phyloP scores from a whole-genome alignment of 1,140 invertebrate species.

The Neuroterus valhalla region DNA sequence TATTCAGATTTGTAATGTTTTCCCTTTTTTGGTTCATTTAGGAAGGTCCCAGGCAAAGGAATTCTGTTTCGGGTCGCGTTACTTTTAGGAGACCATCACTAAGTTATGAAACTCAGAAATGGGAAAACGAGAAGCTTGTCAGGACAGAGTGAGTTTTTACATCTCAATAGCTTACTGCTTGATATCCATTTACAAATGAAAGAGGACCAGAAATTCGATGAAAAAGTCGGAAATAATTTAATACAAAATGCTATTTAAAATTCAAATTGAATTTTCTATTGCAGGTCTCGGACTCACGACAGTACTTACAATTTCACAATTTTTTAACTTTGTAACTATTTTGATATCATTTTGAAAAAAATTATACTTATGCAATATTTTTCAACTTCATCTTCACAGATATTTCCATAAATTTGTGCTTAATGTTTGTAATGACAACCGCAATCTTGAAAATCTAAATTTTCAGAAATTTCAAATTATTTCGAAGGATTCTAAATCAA shows the following conservation, averaged over 20 bases:
- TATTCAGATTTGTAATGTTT: slow-evolving; percentile 14
- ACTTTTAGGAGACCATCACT: slow-evolving; percentile 67
- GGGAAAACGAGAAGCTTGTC: slow-evolving; percentile 63
- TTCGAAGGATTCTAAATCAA: too few species aligned
- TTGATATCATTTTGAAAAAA: too few species aligned
- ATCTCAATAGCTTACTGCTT: slow-evolving; percentile 46
- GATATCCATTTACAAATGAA: slow-evolving; percentile 35
- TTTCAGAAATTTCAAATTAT: too few species aligned
- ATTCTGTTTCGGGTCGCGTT: slow-evolving; percentile 67
- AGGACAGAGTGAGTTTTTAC: slow-evolving; percentile 65
- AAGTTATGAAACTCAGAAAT: slow-evolving; percentile 61
- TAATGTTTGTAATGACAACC: too few species aligned
- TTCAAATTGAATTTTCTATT: too few species aligned
- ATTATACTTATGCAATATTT: too few species aligned
- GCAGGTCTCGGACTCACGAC: too few species aligned
- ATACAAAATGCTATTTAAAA: background rate
- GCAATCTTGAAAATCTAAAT: too few species aligned
- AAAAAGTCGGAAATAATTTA: slow-evolving; percentile 35
- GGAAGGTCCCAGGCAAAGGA: slow-evolving; percentile 64
- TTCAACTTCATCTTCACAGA: too few species aligned
- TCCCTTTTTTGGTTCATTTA: slow-evolving; percentile 42
- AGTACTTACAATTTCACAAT: too few species aligned
- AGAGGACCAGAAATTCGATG: slow-evolving; percentile 15
- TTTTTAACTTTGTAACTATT: too few species aligned
- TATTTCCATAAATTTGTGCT: too few species aligned